Percentiles rank a stretch among this genome's conserved stretches.
Evolutionary conservation across 2,113 vertebrate species (phyloP).

Genomic region (Scophthalmus maximus): DNA sequence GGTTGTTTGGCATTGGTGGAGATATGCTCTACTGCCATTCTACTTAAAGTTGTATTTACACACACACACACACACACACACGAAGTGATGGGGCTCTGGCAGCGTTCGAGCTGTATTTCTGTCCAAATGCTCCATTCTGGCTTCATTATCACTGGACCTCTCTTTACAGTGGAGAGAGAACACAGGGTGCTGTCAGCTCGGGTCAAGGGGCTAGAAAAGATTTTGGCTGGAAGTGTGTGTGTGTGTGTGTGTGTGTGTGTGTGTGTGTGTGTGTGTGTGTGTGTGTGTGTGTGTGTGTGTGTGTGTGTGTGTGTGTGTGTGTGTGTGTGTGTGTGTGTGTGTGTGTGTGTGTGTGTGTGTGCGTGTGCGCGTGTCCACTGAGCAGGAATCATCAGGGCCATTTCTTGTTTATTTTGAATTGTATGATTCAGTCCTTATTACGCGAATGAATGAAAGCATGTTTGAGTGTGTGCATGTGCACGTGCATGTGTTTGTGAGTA

Average conservation of each 20-base stretch:
- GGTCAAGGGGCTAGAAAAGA: slow-evolving; percentile 48
- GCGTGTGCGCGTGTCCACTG: too few species aligned
- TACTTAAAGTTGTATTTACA: slow-evolving; percentile 53
- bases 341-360: slow-evolving; percentile 14
- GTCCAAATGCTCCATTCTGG: slow-evolving; percentile 30
- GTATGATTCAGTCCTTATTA: slow-evolving; percentile 28
- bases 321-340: slow-evolving; percentile 8
- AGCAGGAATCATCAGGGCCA: slow-evolving; percentile 28
- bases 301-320: slow-evolving; percentile 9
- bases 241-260: not conserved
- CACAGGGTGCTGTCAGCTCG: slow-evolving; percentile 31
- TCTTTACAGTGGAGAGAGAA: slow-evolving; percentile 33
- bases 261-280: slow-evolving; percentile 11
- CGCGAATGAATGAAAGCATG: slow-evolving; percentile 13
- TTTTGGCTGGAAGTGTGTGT: slow-evolving; percentile 9
- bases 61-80: slow-evolving; percentile 36
- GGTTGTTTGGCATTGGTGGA: not conserved
- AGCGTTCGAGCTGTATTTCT: slow-evolving; percentile 47
- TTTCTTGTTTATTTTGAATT: slow-evolving; percentile 29
- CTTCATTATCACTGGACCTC: slow-evolving; percentile 58
- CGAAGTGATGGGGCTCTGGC: slow-evolving; percentile 42
- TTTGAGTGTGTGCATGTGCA: not conserved
- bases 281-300: slow-evolving; percentile 9
- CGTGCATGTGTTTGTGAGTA: slow-evolving; percentile 6
- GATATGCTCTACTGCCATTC: not conserved